Conservation (phyloP, 2,888 invertebrate species). For the Scrobipalpa costella region DNA sequence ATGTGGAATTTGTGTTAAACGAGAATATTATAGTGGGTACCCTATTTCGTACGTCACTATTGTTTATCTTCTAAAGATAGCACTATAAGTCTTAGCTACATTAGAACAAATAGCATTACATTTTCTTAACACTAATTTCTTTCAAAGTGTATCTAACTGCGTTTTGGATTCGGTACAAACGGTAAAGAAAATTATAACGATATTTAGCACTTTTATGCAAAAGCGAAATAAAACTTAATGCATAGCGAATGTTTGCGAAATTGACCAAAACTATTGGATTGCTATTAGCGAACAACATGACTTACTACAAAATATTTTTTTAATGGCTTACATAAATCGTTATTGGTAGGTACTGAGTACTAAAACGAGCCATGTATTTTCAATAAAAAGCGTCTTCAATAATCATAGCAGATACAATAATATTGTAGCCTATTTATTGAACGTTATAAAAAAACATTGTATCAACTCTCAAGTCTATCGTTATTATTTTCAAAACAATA, state of each 20-base stretch:
- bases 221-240: not conserved
- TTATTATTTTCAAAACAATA: conserved; percentile 2
- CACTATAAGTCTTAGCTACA: not conserved
- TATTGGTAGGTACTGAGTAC: too few species aligned
- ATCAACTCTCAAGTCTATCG: not conserved
- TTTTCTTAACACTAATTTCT: too few species aligned
- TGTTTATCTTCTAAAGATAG: not conserved
- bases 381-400: too few species aligned
- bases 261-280: not conserved
- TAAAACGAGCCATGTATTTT: too few species aligned
- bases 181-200: not conserved
- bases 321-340: too few species aligned
- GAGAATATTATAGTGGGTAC: not conserved
- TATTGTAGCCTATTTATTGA: too few species aligned
- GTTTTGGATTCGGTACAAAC: too few species aligned
- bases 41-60: not conserved
- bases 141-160: too few species aligned
- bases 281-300: not conserved
- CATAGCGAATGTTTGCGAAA: not conserved
- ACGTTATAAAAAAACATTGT: not conserved
- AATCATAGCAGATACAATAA: too few species aligned
- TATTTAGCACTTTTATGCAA: not conserved
- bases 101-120: not conserved
- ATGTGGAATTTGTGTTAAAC: conserved; percentile 2
- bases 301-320: too few species aligned